These are phyloP conservation scores for Trachemys scripta DNA, from an alignment of 2,113 vertebrate species.

Conservation along the genomic window DNA sequence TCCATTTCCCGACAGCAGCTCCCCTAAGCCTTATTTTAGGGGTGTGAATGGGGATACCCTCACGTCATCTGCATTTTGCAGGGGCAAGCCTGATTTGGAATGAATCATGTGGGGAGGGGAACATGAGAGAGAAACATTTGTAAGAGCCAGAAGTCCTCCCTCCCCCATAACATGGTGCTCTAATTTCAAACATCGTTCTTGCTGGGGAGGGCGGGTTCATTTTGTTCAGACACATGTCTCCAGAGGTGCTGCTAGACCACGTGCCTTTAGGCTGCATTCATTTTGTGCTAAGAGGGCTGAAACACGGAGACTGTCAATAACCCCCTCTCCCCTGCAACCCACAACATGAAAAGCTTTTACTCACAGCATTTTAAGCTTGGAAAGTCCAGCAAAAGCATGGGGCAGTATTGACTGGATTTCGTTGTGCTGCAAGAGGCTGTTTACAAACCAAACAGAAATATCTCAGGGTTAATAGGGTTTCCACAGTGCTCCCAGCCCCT, in stretches of 20 bases:
- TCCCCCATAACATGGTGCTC: rapidly evolving
- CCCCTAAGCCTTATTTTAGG: rapidly evolving
- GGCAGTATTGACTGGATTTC: conserved; percentile 40
- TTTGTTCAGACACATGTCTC: background rate
- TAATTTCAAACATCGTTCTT: too few species aligned
- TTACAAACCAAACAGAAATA: background rate
- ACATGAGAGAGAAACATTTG: rapidly evolving
- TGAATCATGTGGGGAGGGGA: rapidly evolving
- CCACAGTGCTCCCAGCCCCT: rapidly evolving
- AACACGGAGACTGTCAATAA: background rate
- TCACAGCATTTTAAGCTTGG: conserved; percentile 60
- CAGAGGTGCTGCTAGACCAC: background rate
- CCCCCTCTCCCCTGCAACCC: background rate
- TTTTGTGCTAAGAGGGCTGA: background rate
- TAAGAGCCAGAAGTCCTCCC: background rate
- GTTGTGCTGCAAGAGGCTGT: conserved; percentile 73
- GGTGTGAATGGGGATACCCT: rapidly evolving
- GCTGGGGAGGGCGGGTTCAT: background rate
- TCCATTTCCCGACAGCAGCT: rapidly evolving
- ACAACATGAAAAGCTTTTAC: background rate
- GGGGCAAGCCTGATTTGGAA: background rate
- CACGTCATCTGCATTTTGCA: rapidly evolving
- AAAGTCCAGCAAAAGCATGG: conserved; percentile 66
- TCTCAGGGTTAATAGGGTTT: background rate
- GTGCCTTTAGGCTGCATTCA: rapidly evolving